These are phyloP conservation scores for Alca torda DNA, from an alignment of 2,797 vertebrate species.

Conservation along the genomic window DNA sequence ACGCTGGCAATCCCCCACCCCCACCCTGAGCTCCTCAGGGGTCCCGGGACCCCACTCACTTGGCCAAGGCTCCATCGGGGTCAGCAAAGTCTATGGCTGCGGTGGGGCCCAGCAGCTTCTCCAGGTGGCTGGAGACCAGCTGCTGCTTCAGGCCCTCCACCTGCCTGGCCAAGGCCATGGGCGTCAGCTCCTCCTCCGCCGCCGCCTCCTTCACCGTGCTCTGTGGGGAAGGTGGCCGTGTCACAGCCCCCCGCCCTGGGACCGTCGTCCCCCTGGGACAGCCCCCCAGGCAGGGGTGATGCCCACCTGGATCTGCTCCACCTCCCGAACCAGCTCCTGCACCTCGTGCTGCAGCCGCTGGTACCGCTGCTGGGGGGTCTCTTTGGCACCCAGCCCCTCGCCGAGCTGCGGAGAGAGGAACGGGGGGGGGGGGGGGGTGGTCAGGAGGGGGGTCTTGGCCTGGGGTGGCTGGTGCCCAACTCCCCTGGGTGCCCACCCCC, in stretches of 20 bases:
- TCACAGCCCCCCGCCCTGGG: too few relatives aligned
- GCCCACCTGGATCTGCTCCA: constrained; percentile 91
- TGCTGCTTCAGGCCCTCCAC: constrained; percentile 91
- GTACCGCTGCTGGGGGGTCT: constrained; percentile 95
- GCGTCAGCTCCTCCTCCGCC: constrained; percentile 89
- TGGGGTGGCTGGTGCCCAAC: not conserved
- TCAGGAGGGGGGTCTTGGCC: too few relatives aligned
- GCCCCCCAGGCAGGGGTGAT: not conserved
- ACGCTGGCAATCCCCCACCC: constrained; percentile 82
- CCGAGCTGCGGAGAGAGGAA: constrained; percentile 78
- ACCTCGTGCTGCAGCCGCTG: constrained; percentile 92
- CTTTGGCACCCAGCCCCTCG: constrained; percentile 89
- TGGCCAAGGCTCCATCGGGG: not conserved
- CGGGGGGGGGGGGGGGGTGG: fast-evolving
- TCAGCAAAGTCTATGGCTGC: not conserved
- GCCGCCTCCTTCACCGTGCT: constrained; percentile 84
- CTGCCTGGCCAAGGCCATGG: constrained; percentile 89
- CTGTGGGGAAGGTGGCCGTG: constrained; percentile 50
- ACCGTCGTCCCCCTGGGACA: not conserved
- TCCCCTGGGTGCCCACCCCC: too few relatives aligned
- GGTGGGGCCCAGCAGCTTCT: not conserved
- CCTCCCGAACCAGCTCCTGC: constrained; percentile 90
- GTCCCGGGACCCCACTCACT: not conserved
- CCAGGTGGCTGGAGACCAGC: constrained; percentile 84
- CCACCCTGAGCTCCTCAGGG: too few relatives aligned